Base-by-base conservation (phyloP, 1,140 invertebrate species). In the Panulirus ornatus region DNA sequence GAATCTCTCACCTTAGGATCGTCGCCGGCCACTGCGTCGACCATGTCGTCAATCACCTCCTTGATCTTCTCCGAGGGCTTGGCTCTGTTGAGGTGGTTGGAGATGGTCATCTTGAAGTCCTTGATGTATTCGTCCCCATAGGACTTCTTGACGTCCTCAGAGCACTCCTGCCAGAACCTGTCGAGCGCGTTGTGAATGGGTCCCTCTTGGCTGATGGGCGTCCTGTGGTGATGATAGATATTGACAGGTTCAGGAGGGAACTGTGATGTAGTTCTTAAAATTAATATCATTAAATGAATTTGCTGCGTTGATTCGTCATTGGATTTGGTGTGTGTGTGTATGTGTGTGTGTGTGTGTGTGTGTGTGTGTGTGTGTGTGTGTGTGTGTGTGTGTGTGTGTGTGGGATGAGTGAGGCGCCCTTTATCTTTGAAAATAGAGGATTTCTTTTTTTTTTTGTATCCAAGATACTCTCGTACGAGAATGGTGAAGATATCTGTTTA, bases 71-170 rank as follows among this genome's bases (percentile, higher is more conserved):
- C 88, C 0, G 78, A 51, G 58, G 93, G 93, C 86, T 92, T 92
- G 36, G 93, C 93, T 30, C 88, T 51, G 16, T 88, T 88, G 66
- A 93, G 85, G 63, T 93, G 91, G 36, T 85, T 47, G 38, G 58
- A 66, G 30, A 92, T 81, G 16, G 78, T 92, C 63, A 88, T 92
- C 78, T 93, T 93, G 89, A 93, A 94, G 75, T 94, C 93, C 70
- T 93, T 81, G 63, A 93, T 93, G 88, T 94, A 94, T 63, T 92
- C 93, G 38, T 94, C 92, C 1, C 94, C 94, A 91, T 94, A 94
- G 36, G 92, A 93, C 47, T 92, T 81, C 70, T 92, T 92, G 34
- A 94, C 92, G 11, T 94, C 93, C 58, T 93, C 92, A 0, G 93
- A 92, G 27, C 93, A 93, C 27, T 91, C 51, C 47, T 93, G 85